Evolutionary conservation across 2,888 invertebrate species (phyloP), one percentile per base, ranked within the genome.

Genomic region (Cataglyphis rosenhaueri): DNA sequence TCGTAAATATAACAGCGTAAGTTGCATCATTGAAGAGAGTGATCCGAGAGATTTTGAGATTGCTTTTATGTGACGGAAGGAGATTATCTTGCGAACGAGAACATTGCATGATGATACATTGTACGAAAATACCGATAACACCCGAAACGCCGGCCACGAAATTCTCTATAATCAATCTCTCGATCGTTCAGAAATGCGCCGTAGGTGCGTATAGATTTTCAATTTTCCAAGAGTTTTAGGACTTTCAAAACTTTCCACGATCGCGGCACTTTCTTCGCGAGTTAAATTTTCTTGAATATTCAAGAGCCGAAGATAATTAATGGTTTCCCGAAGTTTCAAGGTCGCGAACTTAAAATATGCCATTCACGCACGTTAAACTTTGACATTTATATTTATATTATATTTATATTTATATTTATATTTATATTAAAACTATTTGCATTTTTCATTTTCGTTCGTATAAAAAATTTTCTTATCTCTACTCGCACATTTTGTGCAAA

Each of bases 261-360:
- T 57, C 68, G 15, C 68, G 6, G n/a, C 1, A 41, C n/a, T 68
- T 48, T 12, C 57, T 32, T 12, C 38, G 44, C 41, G 29, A 32
- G 57, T 21, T 35, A 6, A 66, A 32, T 35, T 79, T 79, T 57
- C 78, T 55, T 59, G 70, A 79, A 70, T 61, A 79, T 79, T 70
- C 59, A 79, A 59, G 12, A 41, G 21, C 9, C 21, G 44, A 74
- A 41, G 52, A n/a, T 68, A 41, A 75, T 57, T 32, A 78, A 12
- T 4, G 10, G 21, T n/a, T 29, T 9, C 8, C 2, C 18, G 1
- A 70, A 59, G 41, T 70, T 32, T 44, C 78, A 78, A 78, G 78
- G 70, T 18, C 70, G 57, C 21, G 3, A 76, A 57, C 57, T 55
- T 55, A 38, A 41, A 38, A 15, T 29, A 76, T 38, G 65, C 4